Percentiles rank a stretch among this genome's conserved stretches.
phyloP scores from a whole-genome alignment of 2,888 invertebrate genomes.

The Pemphredon lugubris region DNA sequence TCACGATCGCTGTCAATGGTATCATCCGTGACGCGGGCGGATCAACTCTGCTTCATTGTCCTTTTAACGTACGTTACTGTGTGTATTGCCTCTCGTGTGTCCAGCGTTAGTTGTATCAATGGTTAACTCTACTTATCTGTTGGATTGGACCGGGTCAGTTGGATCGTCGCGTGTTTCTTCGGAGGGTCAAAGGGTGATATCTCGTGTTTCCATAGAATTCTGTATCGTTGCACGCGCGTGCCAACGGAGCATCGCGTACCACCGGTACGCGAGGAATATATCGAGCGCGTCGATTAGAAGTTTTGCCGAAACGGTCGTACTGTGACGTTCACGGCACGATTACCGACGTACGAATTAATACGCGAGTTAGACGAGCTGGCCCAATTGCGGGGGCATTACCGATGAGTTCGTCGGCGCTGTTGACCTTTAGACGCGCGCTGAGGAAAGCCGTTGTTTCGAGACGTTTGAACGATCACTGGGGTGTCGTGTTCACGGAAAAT shows the following conservation, averaged over 20 bases:
- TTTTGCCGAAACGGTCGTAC: slow-evolving; percentile 61
- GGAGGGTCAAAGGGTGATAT: slow-evolving; percentile 34
- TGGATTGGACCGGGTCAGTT: slow-evolving; percentile 52
- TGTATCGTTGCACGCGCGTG: too few relatives aligned
- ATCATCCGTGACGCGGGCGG: too few relatives aligned
- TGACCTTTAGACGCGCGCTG: slow-evolving; percentile 7
- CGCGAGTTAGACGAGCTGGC: slow-evolving; percentile 74
- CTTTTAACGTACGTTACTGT: slow-evolving; percentile 17
- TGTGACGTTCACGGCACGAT: slow-evolving; percentile 16
- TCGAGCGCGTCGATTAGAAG: too few relatives aligned
- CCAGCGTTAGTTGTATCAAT: slow-evolving; percentile 24
- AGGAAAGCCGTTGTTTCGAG: too few relatives aligned
- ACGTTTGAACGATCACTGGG: too few relatives aligned
- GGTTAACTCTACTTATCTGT: slow-evolving; percentile 29
- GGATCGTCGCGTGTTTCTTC: slow-evolving; percentile 55
- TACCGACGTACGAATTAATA: slow-evolving; percentile 37
- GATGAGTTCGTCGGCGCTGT: slow-evolving; percentile 11
- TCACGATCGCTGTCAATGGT: slow-evolving; percentile 11
- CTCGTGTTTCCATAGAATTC: slow-evolving; percentile 18
- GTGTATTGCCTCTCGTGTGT: slow-evolving; percentile 29
- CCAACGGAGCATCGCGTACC: too few relatives aligned
- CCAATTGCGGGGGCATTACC: slow-evolving; percentile 66
- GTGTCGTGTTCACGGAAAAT: too few relatives aligned
- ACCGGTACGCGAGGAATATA: too few relatives aligned
- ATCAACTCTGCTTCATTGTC: slow-evolving; percentile 19